These are phyloP conservation scores for Symphodus melops DNA, from an alignment of 2,113 vertebrate species.

Conservation along the genomic window DNA sequence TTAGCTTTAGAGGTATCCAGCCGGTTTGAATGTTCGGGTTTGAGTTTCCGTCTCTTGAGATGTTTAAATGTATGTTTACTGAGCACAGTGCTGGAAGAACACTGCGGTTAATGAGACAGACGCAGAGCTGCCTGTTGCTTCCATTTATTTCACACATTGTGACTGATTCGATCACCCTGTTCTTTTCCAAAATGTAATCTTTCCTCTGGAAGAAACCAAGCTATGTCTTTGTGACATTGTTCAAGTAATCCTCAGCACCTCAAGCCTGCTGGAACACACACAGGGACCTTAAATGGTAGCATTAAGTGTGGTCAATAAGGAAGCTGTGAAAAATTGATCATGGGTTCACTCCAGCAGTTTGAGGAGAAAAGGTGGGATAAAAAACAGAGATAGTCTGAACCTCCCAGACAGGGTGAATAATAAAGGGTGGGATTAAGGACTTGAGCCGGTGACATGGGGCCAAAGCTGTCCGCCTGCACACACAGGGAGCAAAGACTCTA, in stretches of 20 bases:
- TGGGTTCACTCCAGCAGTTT: slow-evolving; percentile 49
- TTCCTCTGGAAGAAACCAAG: slow-evolving; percentile 3
- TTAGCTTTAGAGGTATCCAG: background rate
- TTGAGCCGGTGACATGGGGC: slow-evolving; percentile 35
- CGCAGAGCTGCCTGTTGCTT: background rate
- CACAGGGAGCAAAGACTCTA: slow-evolving; percentile 35
- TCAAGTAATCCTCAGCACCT: slow-evolving; percentile 13
- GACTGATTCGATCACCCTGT: background rate
- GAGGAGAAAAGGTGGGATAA: slow-evolving; percentile 39
- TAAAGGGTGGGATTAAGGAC: slow-evolving; percentile 40
- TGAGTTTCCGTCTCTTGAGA: background rate
- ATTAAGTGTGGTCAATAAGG: slow-evolving; percentile 44
- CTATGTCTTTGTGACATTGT: slow-evolving; percentile 20
- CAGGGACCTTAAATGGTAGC: slow-evolving; percentile 17
- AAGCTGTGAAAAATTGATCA: slow-evolving; percentile 65
- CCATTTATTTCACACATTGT: background rate
- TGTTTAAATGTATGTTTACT: background rate
- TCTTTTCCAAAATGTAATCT: slow-evolving; percentile 1
- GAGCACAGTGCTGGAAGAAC: background rate
- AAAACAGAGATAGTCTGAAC: slow-evolving; percentile 35
- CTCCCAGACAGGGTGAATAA: slow-evolving; percentile 33
- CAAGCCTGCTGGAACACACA: slow-evolving; percentile 2
- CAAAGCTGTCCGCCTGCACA: slow-evolving; percentile 23
- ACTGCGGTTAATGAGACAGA: background rate
- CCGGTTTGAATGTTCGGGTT: background rate